Percentiles rank a stretch among this genome's conserved stretches.
These are phyloP conservation scores for Nomada flava DNA, from an alignment of 2,888 invertebrate species.

Conservation along the genomic window DNA sequence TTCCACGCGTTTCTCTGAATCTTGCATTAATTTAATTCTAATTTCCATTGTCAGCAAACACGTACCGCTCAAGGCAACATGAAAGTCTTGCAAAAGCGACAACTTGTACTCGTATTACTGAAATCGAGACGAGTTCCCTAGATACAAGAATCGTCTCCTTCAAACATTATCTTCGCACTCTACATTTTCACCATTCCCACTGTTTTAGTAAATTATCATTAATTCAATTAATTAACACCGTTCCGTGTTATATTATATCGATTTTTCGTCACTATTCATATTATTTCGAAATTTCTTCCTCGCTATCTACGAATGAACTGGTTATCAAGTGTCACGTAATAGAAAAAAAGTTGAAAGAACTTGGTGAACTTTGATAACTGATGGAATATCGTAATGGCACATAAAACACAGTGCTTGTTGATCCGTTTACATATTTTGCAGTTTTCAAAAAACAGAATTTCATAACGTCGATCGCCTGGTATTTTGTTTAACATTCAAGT, in stretches of 20 bases:
- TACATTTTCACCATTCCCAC: neutral
- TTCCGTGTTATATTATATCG: too few species aligned
- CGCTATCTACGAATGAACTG: neutral
- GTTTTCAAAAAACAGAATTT: neutral
- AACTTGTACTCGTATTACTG: slow-evolving; percentile 31
- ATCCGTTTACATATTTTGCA: neutral
- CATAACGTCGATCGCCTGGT: neutral
- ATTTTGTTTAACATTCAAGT: too few species aligned
- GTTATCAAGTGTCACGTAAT: neutral
- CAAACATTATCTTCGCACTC: neutral
- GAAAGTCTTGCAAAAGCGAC: slow-evolving; percentile 13
- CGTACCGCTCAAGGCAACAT: neutral
- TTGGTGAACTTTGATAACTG: slow-evolving; percentile 4
- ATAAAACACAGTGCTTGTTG: neutral
- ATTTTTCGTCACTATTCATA: too few species aligned
- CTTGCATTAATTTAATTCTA: neutral
- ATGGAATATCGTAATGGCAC: neutral
- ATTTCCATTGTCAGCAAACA: slow-evolving; percentile 6
- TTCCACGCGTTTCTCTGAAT: neutral
- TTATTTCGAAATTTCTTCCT: neutral
- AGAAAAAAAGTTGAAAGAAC: neutral
- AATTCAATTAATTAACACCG: too few species aligned
- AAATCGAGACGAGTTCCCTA: slow-evolving; percentile 29
- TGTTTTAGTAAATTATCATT: too few species aligned
- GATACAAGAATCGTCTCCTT: slow-evolving; percentile 3